Percentiles rank a stretch among this genome's conserved stretches.
Evolutionary conservation across 2,113 vertebrate species (phyloP).

Genomic region (Spilogale gracilis): DNA sequence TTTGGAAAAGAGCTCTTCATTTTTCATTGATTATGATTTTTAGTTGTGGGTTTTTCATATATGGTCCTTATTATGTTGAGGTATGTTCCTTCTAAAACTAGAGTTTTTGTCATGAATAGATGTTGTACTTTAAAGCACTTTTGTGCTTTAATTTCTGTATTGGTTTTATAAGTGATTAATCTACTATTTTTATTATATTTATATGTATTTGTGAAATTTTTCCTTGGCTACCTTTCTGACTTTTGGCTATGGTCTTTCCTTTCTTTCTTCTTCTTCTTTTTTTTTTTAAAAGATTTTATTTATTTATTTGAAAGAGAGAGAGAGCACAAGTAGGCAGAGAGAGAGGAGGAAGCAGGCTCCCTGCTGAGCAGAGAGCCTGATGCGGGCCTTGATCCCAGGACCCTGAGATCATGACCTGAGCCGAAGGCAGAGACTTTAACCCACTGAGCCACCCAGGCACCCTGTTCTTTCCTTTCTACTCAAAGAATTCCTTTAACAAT

Average conservation of each 20-base stretch:
- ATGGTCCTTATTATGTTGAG: not conserved
- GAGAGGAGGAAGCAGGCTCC: too few relatives aligned
- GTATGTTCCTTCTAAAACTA: too few relatives aligned
- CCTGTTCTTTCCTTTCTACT: not conserved
- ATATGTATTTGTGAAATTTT: not conserved
- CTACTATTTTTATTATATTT: not conserved
- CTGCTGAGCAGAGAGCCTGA: too few relatives aligned
- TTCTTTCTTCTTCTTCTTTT: not conserved
- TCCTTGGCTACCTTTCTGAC: not conserved
- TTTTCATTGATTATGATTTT: not conserved
- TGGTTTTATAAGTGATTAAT: not conserved
- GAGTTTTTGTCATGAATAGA: not conserved
- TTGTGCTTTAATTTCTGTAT: not conserved
- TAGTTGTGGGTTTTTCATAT: not conserved
- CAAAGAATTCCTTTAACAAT: not conserved
- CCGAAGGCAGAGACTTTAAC: too few relatives aligned
- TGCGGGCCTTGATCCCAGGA: too few relatives aligned
- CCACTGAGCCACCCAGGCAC: too few relatives aligned
- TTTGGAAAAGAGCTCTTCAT: not conserved
- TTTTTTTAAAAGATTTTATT: too few relatives aligned
- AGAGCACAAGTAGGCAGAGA: too few relatives aligned
- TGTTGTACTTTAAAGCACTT: not conserved
- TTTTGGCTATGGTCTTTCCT: not conserved
- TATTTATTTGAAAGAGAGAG: too few relatives aligned
- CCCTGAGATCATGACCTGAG: too few relatives aligned